These are phyloP conservation scores for Pangasianodon gigas DNA, from an alignment of 2,113 vertebrate species.

Conservation along the genomic window DNA sequence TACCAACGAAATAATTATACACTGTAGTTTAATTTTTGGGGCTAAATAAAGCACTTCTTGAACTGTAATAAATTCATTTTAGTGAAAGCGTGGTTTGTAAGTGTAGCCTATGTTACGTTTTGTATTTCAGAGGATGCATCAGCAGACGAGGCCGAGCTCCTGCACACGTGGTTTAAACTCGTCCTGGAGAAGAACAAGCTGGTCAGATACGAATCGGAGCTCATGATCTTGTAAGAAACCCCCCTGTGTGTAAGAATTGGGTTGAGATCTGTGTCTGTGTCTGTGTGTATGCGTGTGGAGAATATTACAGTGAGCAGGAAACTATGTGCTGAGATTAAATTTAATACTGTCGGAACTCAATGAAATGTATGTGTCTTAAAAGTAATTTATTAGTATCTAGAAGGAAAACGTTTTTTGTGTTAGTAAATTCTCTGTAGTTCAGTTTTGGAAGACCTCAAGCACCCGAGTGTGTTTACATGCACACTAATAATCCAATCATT, in stretches of 20 bases:
- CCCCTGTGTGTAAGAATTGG: not conserved
- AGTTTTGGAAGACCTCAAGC: too few species aligned
- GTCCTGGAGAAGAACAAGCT: conserved; percentile 94
- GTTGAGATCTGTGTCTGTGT: not conserved
- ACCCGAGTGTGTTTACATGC: too few species aligned
- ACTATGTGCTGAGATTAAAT: not conserved
- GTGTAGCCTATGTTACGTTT: not conserved
- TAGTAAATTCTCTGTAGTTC: too few species aligned
- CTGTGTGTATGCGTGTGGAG: not conserved
- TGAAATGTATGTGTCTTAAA: not conserved
- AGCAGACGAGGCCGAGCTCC: conserved; percentile 79
- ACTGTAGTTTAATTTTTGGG: not conserved
- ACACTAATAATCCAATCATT: not conserved
- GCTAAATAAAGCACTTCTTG: not conserved
- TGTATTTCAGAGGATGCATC: conserved; percentile 41
- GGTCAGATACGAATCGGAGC: conserved; percentile 87
- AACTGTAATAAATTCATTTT: not conserved
- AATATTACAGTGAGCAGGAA: not conserved
- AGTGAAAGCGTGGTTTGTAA: not conserved
- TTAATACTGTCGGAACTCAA: not conserved
- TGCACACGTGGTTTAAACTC: conserved; percentile 90
- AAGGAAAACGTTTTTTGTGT: too few species aligned
- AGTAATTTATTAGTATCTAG: too few species aligned
- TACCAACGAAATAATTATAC: not conserved
- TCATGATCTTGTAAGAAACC: conserved; percentile 77